Evolutionary conservation across 2,797 vertebrate species (phyloP).

Genomic region (Anniella stebbinsi): DNA sequence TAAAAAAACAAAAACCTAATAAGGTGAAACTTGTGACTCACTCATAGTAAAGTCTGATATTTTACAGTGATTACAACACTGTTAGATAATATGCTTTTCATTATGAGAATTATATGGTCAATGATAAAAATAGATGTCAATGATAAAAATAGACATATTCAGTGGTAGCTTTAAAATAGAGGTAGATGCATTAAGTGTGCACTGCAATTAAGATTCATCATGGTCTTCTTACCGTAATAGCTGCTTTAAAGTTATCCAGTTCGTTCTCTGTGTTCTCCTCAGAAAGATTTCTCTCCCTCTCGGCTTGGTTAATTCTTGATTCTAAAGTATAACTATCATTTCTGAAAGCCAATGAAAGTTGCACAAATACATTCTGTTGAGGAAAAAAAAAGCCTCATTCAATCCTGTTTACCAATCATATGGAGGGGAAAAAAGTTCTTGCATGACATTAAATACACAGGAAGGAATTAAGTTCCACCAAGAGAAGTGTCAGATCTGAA

Average conservation of each 20-base stretch:
- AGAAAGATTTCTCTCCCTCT: constrained; percentile 94
- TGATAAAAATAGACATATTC: constrained; percentile 26
- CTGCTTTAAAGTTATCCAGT: constrained; percentile 93
- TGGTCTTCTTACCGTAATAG: constrained; percentile 86
- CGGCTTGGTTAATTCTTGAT: constrained; percentile 92
- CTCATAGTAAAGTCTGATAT: neutral
- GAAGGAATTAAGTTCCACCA: neutral
- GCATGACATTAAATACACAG: neutral
- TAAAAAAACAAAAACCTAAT: neutral
- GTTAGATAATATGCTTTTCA: neutral
- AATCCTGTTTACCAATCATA: neutral
- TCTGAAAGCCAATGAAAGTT: constrained; percentile 97
- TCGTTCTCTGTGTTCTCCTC: constrained; percentile 97
- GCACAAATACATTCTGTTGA: constrained; percentile 95
- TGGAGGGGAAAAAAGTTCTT: neutral
- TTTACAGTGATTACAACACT: neutral
- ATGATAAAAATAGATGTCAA: neutral
- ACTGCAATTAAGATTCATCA: neutral
- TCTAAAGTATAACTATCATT: constrained; percentile 99
- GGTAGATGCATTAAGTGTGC: neutral
- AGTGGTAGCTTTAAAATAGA: neutral
- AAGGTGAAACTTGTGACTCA: neutral
- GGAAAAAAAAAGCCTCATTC: constrained; percentile 44
- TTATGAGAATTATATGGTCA: neutral
- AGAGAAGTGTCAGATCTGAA: neutral